These are phyloP conservation scores for Gerris buenoi DNA, from an alignment of 1,140 invertebrate genomes.

Conservation along the genomic window DNA sequence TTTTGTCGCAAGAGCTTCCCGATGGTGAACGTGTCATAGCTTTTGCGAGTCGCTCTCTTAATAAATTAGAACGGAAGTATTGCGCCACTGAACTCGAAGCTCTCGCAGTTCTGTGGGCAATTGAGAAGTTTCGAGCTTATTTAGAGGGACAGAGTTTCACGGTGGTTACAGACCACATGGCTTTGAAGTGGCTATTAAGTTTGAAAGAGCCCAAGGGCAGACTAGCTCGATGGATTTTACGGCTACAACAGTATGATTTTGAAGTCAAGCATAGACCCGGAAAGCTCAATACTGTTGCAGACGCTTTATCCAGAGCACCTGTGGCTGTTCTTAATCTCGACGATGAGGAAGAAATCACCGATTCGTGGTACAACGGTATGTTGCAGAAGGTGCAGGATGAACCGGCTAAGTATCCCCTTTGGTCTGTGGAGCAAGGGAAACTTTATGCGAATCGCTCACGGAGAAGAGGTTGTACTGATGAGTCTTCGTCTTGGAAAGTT, in stretches of 20 bases:
- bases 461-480: background rate
- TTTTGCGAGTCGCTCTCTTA: slow-evolving; percentile 31
- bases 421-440: background rate
- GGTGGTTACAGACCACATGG: slow-evolving; percentile 32
- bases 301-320: slow-evolving; percentile 9
- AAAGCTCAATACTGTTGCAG: slow-evolving; percentile 12
- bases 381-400: background rate
- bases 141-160: slow-evolving; percentile 27
- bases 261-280: slow-evolving; percentile 19
- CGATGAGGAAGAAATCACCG: background rate
- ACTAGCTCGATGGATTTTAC: slow-evolving; percentile 26
- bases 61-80: slow-evolving; percentile 30
- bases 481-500: slow-evolving; percentile 20
- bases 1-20: slow-evolving; percentile 22
- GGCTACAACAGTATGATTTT: slow-evolving; percentile 26
- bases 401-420: background rate
- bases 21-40: slow-evolving; percentile 24
- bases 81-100: slow-evolving; percentile 32
- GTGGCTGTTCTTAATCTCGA: background rate
- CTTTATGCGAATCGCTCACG: background rate
- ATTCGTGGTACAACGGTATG: slow-evolving; percentile 1
- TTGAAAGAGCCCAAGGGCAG: slow-evolving; percentile 29
- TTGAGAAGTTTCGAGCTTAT: slow-evolving; percentile 27
- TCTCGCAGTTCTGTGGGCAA: slow-evolving; percentile 28
- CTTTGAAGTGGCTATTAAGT: slow-evolving; percentile 31